These are phyloP conservation scores for Orcinus orca DNA, from an alignment of 2,113 vertebrate species.

Conservation along the genomic window DNA sequence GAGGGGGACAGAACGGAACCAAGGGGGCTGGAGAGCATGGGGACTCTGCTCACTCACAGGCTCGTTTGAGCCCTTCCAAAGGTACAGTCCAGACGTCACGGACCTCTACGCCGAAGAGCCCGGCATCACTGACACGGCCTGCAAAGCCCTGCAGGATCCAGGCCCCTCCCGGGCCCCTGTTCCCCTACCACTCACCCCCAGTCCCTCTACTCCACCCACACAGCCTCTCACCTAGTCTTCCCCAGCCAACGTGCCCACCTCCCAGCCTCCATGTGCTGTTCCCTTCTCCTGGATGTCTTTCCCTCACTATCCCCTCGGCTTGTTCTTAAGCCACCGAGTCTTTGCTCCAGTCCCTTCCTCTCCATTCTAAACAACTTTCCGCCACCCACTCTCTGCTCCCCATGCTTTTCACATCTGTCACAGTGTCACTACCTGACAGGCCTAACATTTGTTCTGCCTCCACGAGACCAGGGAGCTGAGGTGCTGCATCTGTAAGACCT, in stretches of 20 bases:
- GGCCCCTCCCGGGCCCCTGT: not conserved
- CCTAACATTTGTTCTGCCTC: not conserved
- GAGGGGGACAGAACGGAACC: not conserved
- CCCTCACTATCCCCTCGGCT: not conserved
- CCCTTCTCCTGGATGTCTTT: not conserved
- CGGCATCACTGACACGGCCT: rapidly evolving
- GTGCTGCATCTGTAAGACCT: rapidly evolving
- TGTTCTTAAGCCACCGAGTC: not conserved
- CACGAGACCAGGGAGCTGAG: not conserved
- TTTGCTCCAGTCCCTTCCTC: not conserved
- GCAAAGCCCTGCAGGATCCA: not conserved
- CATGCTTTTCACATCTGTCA: not conserved
- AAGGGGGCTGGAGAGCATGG: rapidly evolving
- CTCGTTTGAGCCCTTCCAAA: not conserved
- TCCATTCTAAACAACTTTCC: not conserved
- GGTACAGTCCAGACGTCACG: rapidly evolving
- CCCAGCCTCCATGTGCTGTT: not conserved
- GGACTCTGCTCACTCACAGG: not conserved
- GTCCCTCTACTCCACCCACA: not conserved
- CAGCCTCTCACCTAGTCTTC: not conserved
- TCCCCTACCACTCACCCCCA: not conserved
- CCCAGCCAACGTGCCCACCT: not conserved
- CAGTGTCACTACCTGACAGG: not conserved
- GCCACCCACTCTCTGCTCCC: not conserved
- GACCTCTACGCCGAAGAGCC: not conserved